Evolutionary conservation across 2,888 invertebrate genomes (phyloP).

Genomic region (Drosophila anomalata): DNA sequence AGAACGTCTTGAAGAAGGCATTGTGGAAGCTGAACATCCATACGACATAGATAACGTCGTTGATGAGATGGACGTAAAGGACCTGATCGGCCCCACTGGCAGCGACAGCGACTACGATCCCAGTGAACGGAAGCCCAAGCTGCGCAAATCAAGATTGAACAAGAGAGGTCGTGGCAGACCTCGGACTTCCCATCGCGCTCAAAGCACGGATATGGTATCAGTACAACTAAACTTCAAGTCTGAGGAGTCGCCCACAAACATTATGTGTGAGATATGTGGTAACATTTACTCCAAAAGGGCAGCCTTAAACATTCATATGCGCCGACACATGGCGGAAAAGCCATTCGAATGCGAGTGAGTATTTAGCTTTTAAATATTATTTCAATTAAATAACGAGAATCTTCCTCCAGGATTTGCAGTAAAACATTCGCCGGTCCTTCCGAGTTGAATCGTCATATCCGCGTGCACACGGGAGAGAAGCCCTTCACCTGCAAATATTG

Average conservation of each 20-base stretch:
- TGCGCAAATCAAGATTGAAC: slow-evolving; percentile 46
- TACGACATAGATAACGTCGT: slow-evolving; percentile 15
- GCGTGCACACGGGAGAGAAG: slow-evolving; percentile 83
- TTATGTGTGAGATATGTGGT: slow-evolving; percentile 83
- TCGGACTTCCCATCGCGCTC: slow-evolving; percentile 32
- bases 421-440: slow-evolving; percentile 83
- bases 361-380: background rate
- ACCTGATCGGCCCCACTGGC: slow-evolving; percentile 42
- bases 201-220: slow-evolving; percentile 16
- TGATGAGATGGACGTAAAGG: slow-evolving; percentile 43
- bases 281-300: slow-evolving; percentile 82
- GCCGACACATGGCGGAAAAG: slow-evolving; percentile 82
- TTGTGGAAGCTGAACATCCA: slow-evolving; percentile 42
- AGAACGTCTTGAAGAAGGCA: slow-evolving; percentile 61
- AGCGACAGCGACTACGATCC: slow-evolving; percentile 74
- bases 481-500: slow-evolving; percentile 83
- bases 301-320: slow-evolving; percentile 83
- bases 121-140: slow-evolving; percentile 64
- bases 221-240: slow-evolving; percentile 35
- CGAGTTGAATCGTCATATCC: slow-evolving; percentile 82
- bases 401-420: slow-evolving; percentile 71
- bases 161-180: slow-evolving; percentile 70
- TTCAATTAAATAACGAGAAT: background rate
- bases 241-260: slow-evolving; percentile 60
- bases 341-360: slow-evolving; percentile 83